Evolutionary conservation across 2,113 vertebrate genomes (phyloP).

Genomic region (Scomber colias): DNA sequence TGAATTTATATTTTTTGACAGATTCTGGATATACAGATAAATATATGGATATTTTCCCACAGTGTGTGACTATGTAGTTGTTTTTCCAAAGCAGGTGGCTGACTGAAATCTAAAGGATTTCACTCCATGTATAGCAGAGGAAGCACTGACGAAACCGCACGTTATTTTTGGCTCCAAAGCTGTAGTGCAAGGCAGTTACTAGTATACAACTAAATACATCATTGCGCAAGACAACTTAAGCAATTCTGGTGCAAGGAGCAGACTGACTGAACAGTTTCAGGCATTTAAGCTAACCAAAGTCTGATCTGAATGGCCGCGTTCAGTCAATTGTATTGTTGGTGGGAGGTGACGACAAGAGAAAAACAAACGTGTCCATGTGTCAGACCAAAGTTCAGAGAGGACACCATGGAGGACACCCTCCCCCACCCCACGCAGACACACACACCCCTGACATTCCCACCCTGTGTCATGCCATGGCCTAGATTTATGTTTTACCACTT

Average conservation of each 20-base stretch:
- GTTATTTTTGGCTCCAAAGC: neutral
- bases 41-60: neutral
- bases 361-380: conserved; percentile 57
- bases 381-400: conserved; percentile 77
- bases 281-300: conserved; percentile 23
- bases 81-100: neutral
- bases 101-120: neutral
- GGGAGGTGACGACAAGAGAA: neutral
- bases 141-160: neutral
- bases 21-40: neutral
- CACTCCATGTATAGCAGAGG: neutral
- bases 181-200: neutral
- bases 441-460: neutral
- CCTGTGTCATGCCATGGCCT: neutral
- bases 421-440: neutral
- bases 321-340: conserved; percentile 2
- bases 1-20: neutral
- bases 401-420: conserved; percentile 16
- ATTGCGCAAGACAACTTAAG: conserved; percentile 51
- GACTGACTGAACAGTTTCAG: neutral
- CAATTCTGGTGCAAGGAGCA: conserved; percentile 15
- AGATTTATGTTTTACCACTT: neutral
- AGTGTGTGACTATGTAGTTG: neutral
- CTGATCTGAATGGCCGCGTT: neutral
- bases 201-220: neutral